Conservation (phyloP, 30 jellyfish, hydroid and myxozoan species). For the Hydra vulgaris region DNA sequence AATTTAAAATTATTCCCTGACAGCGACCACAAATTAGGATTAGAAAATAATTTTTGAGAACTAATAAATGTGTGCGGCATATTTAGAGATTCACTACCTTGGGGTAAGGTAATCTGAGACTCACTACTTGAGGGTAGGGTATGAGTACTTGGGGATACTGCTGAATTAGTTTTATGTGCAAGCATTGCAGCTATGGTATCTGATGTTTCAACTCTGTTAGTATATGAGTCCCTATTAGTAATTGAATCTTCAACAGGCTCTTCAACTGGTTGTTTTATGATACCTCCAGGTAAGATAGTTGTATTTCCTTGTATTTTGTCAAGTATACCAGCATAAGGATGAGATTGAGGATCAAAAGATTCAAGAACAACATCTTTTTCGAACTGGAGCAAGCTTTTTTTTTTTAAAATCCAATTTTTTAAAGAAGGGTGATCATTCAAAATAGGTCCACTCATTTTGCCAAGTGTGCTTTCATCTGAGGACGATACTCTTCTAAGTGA, state of each 20-base stretch:
- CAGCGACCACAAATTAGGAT: background rate
- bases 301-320: constrained; percentile 91
- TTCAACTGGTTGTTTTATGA: background rate
- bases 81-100: background rate
- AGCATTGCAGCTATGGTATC: background rate
- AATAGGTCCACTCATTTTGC: background rate
- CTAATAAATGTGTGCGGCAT: background rate
- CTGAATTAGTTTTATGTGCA: background rate
- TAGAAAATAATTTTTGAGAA: background rate
- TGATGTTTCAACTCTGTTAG: background rate
- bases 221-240: no score
- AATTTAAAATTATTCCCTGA: background rate
- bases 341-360: constrained; percentile 12
- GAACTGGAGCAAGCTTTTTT: background rate
- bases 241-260: background rate
- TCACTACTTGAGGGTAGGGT: no score
- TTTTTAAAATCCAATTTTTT: background rate
- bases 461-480: background rate
- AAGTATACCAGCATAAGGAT: constrained; percentile 82
- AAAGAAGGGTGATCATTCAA: background rate
- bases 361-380: background rate
- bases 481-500: background rate
- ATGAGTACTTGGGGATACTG: no score
- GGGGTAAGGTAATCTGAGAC: no score
- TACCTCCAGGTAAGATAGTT: constrained; percentile 82